phyloP scores from a whole-genome alignment of 2,113 vertebrate species.

The Nycticorax nycticorax region DNA sequence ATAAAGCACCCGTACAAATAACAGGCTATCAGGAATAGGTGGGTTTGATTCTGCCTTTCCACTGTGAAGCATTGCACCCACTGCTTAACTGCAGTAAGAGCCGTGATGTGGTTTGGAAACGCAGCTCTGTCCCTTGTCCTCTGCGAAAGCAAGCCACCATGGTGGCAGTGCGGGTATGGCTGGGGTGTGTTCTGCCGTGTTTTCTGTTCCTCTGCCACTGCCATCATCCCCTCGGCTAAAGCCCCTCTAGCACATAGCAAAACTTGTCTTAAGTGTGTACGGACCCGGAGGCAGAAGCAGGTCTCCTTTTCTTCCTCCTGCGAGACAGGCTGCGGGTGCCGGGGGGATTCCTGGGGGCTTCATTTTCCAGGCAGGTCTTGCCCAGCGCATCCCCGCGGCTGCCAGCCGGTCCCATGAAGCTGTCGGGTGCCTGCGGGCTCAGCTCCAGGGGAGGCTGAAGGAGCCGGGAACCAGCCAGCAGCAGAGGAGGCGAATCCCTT shows the following conservation, averaged over 20 bases:
- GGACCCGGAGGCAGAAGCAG: background rate
- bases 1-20: background rate
- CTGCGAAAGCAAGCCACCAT: too few relatives aligned
- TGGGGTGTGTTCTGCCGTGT: background rate
- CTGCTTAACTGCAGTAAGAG: background rate
- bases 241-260: background rate
- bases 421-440: fast-evolving
- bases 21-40: background rate
- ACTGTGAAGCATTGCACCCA: fast-evolving
- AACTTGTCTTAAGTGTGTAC: background rate
- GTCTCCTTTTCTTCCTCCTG: background rate
- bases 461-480: background rate
- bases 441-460: too few relatives aligned
- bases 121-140: background rate
- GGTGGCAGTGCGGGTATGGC: background rate
- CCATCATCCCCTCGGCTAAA: background rate
- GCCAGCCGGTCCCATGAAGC: fast-evolving
- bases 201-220: background rate
- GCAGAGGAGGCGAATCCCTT: background rate
- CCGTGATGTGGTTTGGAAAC: background rate
- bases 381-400: background rate
- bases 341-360: background rate
- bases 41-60: background rate
- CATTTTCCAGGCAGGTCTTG: background rate
- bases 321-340: background rate